phyloP scores from a whole-genome alignment of 2,888 invertebrate genomes.

The Phoronis australis region DNA sequence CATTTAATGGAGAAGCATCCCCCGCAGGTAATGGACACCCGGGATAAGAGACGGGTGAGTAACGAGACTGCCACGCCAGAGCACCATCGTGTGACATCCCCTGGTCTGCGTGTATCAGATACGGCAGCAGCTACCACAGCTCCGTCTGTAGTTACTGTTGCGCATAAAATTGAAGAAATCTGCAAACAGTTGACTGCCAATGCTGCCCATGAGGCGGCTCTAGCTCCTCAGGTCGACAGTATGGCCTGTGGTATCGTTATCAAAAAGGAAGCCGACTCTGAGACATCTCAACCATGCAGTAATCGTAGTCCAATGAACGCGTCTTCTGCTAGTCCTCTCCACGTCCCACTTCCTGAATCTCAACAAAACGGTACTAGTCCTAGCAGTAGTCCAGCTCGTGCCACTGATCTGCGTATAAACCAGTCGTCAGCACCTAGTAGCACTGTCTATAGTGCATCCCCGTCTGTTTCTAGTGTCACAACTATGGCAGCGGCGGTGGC shows the following conservation, averaged over 20 bases:
- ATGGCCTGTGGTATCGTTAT: slow-evolving; percentile 2
- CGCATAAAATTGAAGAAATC: slow-evolving; percentile 26
- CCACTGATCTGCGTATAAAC: too few species aligned
- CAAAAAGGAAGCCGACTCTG: slow-evolving; percentile 19
- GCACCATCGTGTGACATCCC: slow-evolving; percentile 13
- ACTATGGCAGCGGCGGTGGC: too few species aligned
- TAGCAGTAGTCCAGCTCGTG: too few species aligned
- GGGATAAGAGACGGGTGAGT: not conserved
- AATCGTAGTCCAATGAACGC: too few species aligned
- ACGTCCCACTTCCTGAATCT: too few species aligned
- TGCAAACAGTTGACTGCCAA: slow-evolving; percentile 25
- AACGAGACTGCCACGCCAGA: too few species aligned
- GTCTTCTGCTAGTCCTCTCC: too few species aligned
- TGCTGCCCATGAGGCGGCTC: slow-evolving; percentile 13
- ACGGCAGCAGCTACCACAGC: not conserved
- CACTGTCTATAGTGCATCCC: too few species aligned
- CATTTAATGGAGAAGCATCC: slow-evolving; percentile 33
- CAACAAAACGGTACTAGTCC: too few species aligned
- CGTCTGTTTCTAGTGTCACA: too few species aligned
- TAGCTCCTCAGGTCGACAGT: slow-evolving; percentile 4
- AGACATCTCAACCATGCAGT: too few species aligned
- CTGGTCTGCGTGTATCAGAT: not conserved
- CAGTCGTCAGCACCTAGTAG: too few species aligned
- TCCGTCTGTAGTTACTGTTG: not conserved
- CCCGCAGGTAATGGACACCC: slow-evolving; percentile 21